Base-by-base conservation (phyloP, 2,888 invertebrate genomes). In the Anagyrus pseudococci region DNA sequence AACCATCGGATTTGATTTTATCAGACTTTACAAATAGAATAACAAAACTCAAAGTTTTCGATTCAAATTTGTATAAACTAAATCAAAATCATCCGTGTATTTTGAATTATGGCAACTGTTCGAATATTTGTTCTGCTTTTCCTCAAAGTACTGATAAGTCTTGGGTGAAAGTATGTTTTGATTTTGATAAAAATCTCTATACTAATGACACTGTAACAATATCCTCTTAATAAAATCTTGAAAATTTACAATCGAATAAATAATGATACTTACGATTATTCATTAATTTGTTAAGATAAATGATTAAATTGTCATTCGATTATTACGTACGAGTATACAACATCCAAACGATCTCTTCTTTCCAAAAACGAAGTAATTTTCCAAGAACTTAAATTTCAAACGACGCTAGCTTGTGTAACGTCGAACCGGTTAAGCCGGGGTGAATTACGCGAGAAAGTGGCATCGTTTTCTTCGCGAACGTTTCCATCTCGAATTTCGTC, bases 21-120 rank as follows among this genome's bases (percentile, higher is more conserved):
- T 22, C 46, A 0, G 66, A 66, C 19, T 54, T 50, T 2, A 47
- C 44, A 1, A 58, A 63, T 46, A 57, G 58, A 55, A 66, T 66
- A 54, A 60, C 40, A 7, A 60, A 56, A 33, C 13, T 60, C 2
- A 62, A 62, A 54, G 15, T 57, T 46, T 59, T 62, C 23, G 49
- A 41, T 4, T 2, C 19, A 13, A 29, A 44, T n/a, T 10, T 3
- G 0, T 23, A 17, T 2, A 50, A 49, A 8, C 23, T 37, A 23
- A 17, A 52, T 23, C 20, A n/a, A 0, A 19, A 41, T n/a, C 50
- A 56, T 37, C 55, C 48, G 4, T 58, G 54, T 19, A 43, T 37
- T 49, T 17, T 33, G 40, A 26, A 50, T 37, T 49, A 55, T 33
- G 55, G 46, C 8, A 54, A n/a, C 26, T 58, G 55, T 55, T 13